Base-by-base conservation (phyloP, 2,888 invertebrate genomes). In the Malthinus seriepunctatus region DNA sequence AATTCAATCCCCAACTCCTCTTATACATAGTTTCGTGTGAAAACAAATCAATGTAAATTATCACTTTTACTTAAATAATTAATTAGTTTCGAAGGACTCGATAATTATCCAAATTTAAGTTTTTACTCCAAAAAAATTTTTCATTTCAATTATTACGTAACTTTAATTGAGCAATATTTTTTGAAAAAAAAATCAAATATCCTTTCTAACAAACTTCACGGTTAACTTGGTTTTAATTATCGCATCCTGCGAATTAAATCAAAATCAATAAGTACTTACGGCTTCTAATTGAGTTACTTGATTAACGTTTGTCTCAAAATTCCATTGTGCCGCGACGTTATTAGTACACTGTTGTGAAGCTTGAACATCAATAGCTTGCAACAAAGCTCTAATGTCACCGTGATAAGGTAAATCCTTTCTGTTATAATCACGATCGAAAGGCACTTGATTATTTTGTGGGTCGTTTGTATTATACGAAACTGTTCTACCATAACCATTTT, bases 321-420 rank as follows among this genome's bases (percentile, higher is more conserved):
- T 88, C 93, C 93, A 93, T 73, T 93, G 93, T 1, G 91, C 90
- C 0, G 86, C 89, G n/a, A 93, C 93, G 76, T 93, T 93, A 49
- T 87, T 88, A 0, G 90, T 90, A 71, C 93, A 93, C 76, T 91
- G 89, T 73, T 89, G 86, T 0, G 91, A 88, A 8, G 91, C 87
- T 70, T 89, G 86, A 32, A 88, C 84, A 73, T 93, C 93, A 23
- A 91, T 82, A 60, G 88, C 87, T 39, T 86, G 83, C 63, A 93
- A 74, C 38, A 90, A 82, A 62, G 84, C 83, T 60, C 83, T 79
- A 0, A 82, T 63, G 76, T 78, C 75, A 33, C 57, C 54, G 44
- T 49, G 48, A 56, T 48, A 61, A 2, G 60, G 52, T 32, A 53
- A 49, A 37, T 52, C 50, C 9, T 33, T 15, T 14, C 60, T 8